Percentiles rank a stretch among this genome's conserved stretches.
Evolutionary conservation across 2,797 vertebrate genomes (phyloP).

Genomic region (Melanotaenia boesemani): DNA sequence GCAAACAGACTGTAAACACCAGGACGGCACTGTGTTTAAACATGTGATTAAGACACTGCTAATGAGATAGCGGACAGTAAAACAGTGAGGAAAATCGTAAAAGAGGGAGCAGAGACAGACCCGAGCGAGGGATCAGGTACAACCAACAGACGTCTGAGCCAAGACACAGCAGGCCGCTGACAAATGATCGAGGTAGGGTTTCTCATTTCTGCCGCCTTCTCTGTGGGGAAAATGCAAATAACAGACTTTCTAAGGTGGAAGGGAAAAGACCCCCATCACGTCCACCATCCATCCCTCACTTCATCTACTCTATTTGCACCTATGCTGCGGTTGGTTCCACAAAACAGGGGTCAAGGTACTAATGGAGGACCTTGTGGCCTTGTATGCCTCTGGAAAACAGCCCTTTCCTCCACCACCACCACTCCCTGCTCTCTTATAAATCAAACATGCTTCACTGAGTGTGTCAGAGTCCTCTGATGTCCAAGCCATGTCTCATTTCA

Average conservation of each 20-base stretch:
- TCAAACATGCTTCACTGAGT: constrained; percentile 80
- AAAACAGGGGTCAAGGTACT: constrained; percentile 85
- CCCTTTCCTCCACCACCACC: constrained; percentile 50
- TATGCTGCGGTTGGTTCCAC: constrained; percentile 72
- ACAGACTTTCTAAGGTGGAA: constrained; percentile 75
- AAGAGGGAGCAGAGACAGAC: constrained; percentile 49
- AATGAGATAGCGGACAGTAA: constrained; percentile 83
- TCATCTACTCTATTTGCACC: constrained; percentile 59
- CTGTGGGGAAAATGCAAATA: constrained; percentile 75
- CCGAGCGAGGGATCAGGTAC: constrained; percentile 49
- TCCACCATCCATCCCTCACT: constrained; percentile 61
- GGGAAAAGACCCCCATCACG: constrained; percentile 37
- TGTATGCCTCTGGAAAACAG: constrained; percentile 80
- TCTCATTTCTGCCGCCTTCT: constrained; percentile 68
- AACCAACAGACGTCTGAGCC: constrained; percentile 46
- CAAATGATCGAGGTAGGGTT: constrained; percentile 66
- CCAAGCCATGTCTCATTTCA: constrained; percentile 82
- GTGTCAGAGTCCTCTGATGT: constrained; percentile 80
- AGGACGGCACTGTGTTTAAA: constrained; percentile 77
- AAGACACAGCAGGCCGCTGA: constrained; percentile 63
- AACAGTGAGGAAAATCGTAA: constrained; percentile 77
- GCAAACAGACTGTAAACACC: constrained; percentile 84
- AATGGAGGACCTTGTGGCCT: constrained; percentile 86
- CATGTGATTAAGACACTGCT: constrained; percentile 81
- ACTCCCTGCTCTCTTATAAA: constrained; percentile 81